These are phyloP conservation scores for Nysson spinosus DNA, from an alignment of 2,888 invertebrate genomes.

Conservation along the genomic window DNA sequence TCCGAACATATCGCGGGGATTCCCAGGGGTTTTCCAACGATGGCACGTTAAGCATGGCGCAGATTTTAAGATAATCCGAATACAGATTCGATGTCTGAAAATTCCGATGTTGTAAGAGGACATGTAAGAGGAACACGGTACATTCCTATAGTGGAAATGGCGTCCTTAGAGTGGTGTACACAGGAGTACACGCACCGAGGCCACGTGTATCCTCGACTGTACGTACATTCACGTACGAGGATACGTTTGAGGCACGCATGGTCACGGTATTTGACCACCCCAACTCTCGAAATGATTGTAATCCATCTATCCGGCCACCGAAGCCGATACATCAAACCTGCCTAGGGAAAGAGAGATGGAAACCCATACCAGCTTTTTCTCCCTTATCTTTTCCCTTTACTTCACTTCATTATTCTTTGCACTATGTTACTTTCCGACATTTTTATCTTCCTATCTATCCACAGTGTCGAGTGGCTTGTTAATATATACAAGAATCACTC, in stretches of 20 bases:
- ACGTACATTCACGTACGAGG: slow-evolving; percentile 51
- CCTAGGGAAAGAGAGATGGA: too few relatives aligned
- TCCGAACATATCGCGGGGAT: slow-evolving; percentile 1
- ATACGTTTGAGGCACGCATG: slow-evolving; percentile 66
- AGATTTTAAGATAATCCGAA: slow-evolving; percentile 10
- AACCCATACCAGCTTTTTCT: slow-evolving; percentile 39
- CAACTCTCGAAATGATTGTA: slow-evolving; percentile 75
- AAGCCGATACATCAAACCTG: slow-evolving; percentile 72
- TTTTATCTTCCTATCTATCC: too few relatives aligned
- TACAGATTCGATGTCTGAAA: slow-evolving; percentile 11
- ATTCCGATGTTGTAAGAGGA: too few relatives aligned
- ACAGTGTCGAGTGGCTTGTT: too few relatives aligned
- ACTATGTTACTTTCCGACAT: too few relatives aligned
- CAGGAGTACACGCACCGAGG: slow-evolving; percentile 41
- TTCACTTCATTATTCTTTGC: slow-evolving; percentile 8
- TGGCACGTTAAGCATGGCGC: not conserved
- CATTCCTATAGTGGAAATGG: slow-evolving; percentile 26
- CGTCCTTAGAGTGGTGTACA: slow-evolving; percentile 48
- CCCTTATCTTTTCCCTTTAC: not conserved
- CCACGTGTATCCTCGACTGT: slow-evolving; percentile 59
- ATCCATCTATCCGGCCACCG: slow-evolving; percentile 76
- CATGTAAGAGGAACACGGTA: not conserved
- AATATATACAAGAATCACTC: too few relatives aligned
- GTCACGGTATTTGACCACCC: slow-evolving; percentile 77
- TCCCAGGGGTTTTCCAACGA: slow-evolving; percentile 6